Percentiles rank a stretch among this genome's conserved stretches.
phyloP scores from a whole-genome alignment of 2,113 vertebrate species.

The Corythornis vintsioides region DNA sequence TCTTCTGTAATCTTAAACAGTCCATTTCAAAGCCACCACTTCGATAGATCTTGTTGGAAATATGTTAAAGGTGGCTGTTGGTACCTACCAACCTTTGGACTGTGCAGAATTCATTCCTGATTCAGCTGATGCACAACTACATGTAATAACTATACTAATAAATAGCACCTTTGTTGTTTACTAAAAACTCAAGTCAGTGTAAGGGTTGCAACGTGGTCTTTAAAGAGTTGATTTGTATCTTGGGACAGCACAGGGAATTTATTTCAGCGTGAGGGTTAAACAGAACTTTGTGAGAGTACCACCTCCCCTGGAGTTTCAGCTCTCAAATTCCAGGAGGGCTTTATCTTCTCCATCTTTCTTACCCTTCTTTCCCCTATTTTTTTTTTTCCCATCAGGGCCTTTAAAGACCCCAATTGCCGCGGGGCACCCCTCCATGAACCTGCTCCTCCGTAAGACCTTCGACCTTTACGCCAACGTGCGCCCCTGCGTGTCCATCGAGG shows the following conservation, averaged over 20 bases:
- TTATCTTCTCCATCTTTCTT: not conserved
- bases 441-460: constrained; percentile 92
- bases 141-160: not conserved
- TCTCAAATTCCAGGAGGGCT: not conserved
- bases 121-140: not conserved
- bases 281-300: not conserved
- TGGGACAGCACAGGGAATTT: not conserved
- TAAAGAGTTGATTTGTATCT: not conserved
- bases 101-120: not conserved
- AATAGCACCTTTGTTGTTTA: not conserved
- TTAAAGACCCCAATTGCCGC: constrained; percentile 96
- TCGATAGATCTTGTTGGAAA: not conserved
- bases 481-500: constrained; percentile 93
- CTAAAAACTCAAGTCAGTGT: not conserved
- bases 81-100: not conserved
- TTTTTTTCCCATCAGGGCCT: constrained; percentile 76
- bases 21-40: not conserved
- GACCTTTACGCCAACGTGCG: constrained; percentile 95
- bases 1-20: not conserved
- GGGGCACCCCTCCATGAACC: constrained; percentile 95
- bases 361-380: not conserved
- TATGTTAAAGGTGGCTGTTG: not conserved
- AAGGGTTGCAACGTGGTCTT: not conserved
- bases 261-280: not conserved
- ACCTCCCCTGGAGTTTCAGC: not conserved